Evolutionary conservation across 1,140 invertebrate species (phyloP), one percentile per base, ranked within the genome.

Genomic region (Drosophila cardini): DNA sequence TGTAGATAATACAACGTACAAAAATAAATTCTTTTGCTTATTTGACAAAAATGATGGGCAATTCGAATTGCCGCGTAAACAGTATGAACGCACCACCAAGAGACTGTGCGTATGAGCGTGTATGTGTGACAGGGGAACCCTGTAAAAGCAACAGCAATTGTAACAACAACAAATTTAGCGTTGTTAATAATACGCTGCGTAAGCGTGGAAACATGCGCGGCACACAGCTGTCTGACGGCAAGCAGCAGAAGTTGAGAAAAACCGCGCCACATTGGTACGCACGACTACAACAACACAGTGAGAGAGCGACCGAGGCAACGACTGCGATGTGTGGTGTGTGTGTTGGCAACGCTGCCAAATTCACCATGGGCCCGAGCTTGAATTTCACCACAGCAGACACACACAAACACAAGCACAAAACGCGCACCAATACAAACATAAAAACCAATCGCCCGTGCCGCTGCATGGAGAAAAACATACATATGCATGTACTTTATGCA

Each of bases 401-500:
- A 70, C 48, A 45, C 36, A 38, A 48, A 53, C 65, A 50, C 34
- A 68, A 38, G 36, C 36, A 38, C 38, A 40, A n/a, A 40, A 40
- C 46, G n/a, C 11, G 48, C 21, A 71, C 72, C 10, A 63, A 70
- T 52, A 74, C 72, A 32, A 74, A 36, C 52, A 70, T 52, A 15
- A 75, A 64, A 71, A 60, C 53, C 72, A 75, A 72, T 75, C 67
- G 72, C 65, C 72, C 72, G 72, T 74, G 74, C 78, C 70, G 63
- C 72, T 86, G 83, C 83, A 83, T 87, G 79, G 83, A 87, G 79
- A 86, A 86, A 86, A 82, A 86, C 21, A 26, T 74, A 75, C 62
- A 85, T 71, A 73, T 40, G 9, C 57, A 63, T 40, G 57, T 60
- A 70, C 40, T 26, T 18, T 56, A 62, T 60, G 48, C 63, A 73